A percentile compares a stretch with the other conserved stretches of the same genome.
Evolutionary conservation across 2,888 invertebrate species (phyloP).

Genomic region (Galerucella pusilla): DNA sequence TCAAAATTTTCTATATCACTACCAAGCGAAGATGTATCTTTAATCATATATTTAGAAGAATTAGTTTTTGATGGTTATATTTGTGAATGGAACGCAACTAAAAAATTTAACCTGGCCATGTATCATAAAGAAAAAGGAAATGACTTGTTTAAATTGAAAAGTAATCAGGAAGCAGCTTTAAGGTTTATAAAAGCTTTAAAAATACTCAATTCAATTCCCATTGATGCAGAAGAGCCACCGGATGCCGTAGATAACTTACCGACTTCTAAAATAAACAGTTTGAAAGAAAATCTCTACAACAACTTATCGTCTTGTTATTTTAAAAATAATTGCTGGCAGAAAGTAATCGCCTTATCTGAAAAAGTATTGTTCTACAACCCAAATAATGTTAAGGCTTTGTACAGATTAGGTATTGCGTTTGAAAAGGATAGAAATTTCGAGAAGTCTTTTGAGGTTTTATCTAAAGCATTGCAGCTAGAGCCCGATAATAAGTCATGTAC

Average conservation of each 20-base stretch:
- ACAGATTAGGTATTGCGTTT: constrained; percentile 67
- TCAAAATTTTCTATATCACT: constrained; percentile 64
- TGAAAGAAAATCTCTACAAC: constrained; percentile 78
- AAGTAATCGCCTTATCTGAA: constrained; percentile 73
- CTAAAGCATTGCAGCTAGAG: constrained; percentile 69
- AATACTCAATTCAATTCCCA: constrained; percentile 74
- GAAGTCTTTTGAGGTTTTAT: constrained; percentile 72
- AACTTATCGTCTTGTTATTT: constrained; percentile 88
- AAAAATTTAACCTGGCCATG: constrained; percentile 64
- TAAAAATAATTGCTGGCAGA: constrained; percentile 73
- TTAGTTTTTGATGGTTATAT: constrained; percentile 64
- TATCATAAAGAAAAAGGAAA: constrained; percentile 69
- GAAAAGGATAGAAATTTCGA: constrained; percentile 73
- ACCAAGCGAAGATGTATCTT: constrained; percentile 55
- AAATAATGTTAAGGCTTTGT: constrained; percentile 66
- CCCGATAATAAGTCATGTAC: constrained; percentile 74
- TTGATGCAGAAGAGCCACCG: constrained; percentile 63
- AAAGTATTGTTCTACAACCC: constrained; percentile 64
- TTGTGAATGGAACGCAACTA: constrained; percentile 62
- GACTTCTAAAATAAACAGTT: constrained; percentile 67
- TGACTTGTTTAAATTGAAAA: constrained; percentile 70
- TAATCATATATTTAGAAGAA: constrained; percentile 61
- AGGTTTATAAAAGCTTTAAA: constrained; percentile 81
- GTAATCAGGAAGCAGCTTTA: constrained; percentile 74
- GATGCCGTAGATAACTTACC: constrained; percentile 67